Base-by-base conservation (phyloP, 1,140 invertebrate species). In the Aphelinus certus region DNA sequence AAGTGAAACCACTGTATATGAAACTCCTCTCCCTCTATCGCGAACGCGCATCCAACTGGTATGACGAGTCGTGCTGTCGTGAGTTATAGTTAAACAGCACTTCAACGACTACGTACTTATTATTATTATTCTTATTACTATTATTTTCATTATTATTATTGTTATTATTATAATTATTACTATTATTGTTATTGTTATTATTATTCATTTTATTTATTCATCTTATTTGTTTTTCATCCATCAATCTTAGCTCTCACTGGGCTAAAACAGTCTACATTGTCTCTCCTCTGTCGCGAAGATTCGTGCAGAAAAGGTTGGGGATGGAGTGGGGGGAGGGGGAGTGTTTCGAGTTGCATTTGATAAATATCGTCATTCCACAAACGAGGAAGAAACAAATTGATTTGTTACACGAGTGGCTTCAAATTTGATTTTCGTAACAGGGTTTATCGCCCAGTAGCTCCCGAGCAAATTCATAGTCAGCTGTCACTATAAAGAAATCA, bases 201-300 rank as follows among this genome's bases (percentile, higher is more conserved):
- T 45, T 7, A 47, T 47, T 62, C 10, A 7, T 7, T 46, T 62
- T 2, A 47, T 2, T 9, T 47, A 46, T 64, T n/a, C 62, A 47
- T 62, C 7, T 10, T 55, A 56, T 48, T 58, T 49, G 49, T 63
- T 64, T n/a, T 70, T 48, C 55, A 48, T 51, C 6, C 66, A 67
- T 84, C 80, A 83, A 82, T 85, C 85, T 84, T 85, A 80, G 76
- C 80, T 83, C 81, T 86, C 84, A 84, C 76, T 82, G 82, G 81
- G 78, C 78, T 82, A 83, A 80, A 76, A 83, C 84, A 86, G 84
- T 87, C 85, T 86, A 83, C 81, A 76, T 84, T 86, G 26, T 26
- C 85, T 87, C 85, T 86, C 81, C 78, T 84, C 80, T 82, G 82
- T 78, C 64, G 43, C 51, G 60, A 71, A 71, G 53, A 26, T 26